Conservation (phyloP, 2,113 vertebrate genomes). For the Bostrychus sinensis region DNA sequence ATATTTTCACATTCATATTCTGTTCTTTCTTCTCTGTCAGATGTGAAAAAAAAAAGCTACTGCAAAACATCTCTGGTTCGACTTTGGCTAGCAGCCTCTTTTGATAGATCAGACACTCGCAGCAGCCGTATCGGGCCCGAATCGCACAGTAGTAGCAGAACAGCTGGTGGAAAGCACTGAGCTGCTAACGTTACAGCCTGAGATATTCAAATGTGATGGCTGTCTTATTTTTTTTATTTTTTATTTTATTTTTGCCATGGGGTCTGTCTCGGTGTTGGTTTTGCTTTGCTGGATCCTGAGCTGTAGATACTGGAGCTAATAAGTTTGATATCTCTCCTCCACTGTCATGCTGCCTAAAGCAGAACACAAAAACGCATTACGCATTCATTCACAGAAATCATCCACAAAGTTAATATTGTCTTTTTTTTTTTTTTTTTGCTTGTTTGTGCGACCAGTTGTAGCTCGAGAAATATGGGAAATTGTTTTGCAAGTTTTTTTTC, state of each 20-base stretch:
- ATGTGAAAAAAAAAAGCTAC: slow-evolving; percentile 25
- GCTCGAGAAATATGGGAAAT: slow-evolving; percentile 40
- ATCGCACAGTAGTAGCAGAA: slow-evolving; percentile 46
- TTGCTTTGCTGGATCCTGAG: slow-evolving; percentile 59
- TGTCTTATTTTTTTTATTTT: slow-evolving; percentile 5
- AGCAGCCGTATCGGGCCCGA: slow-evolving; percentile 26
- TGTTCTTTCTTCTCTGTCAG: slow-evolving; percentile 32
- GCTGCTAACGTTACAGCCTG: slow-evolving; percentile 49
- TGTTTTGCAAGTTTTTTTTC: slow-evolving; percentile 34
- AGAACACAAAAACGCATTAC: slow-evolving; percentile 36
- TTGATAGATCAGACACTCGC: slow-evolving; percentile 58
- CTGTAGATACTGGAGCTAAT: slow-evolving; percentile 45
- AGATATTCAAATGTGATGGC: slow-evolving; percentile 53
- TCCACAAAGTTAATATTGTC: slow-evolving; percentile 60
- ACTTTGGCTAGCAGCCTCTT: slow-evolving; percentile 45
- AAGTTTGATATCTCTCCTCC: slow-evolving; percentile 42
- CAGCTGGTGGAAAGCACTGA: slow-evolving; percentile 53
- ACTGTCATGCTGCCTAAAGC: slow-evolving; percentile 35
- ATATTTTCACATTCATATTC: slow-evolving; percentile 47
- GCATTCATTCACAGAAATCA: slow-evolving; percentile 52
- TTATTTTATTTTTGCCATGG: slow-evolving; percentile 28
- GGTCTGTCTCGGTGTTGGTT: slow-evolving; percentile 46
- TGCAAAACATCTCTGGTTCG: slow-evolving; percentile 53
- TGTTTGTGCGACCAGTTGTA: slow-evolving; percentile 41
- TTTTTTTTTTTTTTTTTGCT: slow-evolving; percentile 32